Evolutionary conservation across 2,888 invertebrate species (phyloP).

Genomic region (Trilocha varians): DNA sequence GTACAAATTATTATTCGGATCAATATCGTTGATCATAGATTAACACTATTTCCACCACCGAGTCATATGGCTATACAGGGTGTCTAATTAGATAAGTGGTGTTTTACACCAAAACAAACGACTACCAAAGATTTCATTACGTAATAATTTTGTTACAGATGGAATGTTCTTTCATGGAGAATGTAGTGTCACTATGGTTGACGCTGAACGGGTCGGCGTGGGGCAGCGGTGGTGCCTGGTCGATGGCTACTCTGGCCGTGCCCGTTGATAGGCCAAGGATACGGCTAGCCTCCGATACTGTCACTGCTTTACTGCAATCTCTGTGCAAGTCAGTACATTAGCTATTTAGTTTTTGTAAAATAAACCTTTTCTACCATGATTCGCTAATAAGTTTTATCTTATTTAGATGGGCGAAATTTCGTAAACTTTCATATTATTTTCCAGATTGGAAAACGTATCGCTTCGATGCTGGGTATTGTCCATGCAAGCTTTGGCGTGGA

Average conservation of each 20-base stretch:
- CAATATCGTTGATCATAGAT: too few species aligned
- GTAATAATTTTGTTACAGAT: slow-evolving; percentile 47
- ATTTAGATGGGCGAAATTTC: background rate
- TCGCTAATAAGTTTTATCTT: background rate
- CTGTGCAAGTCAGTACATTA: slow-evolving; percentile 50
- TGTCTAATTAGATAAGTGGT: too few species aligned
- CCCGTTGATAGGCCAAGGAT: slow-evolving; percentile 63
- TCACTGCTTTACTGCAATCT: slow-evolving; percentile 46
- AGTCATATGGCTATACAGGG: too few species aligned
- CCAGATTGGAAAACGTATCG: slow-evolving; percentile 55
- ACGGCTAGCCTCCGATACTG: slow-evolving; percentile 59
- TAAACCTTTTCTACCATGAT: background rate
- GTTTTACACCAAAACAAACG: too few species aligned
- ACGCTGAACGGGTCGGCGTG: slow-evolving; percentile 81
- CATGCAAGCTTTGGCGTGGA: slow-evolving; percentile 82
- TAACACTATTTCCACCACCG: too few species aligned
- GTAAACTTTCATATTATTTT: slow-evolving; percentile 12
- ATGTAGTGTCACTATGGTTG: slow-evolving; percentile 89
- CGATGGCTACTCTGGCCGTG: slow-evolving; percentile 44
- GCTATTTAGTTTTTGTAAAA: background rate
- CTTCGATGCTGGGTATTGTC: slow-evolving; percentile 85
- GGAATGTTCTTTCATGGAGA: slow-evolving; percentile 84
- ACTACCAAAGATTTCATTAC: background rate
- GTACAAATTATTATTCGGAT: too few species aligned
- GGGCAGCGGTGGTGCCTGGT: slow-evolving; percentile 51